Base-by-base conservation (phyloP, 2,888 invertebrate genomes). In the Bedellia somnulentella region DNA sequence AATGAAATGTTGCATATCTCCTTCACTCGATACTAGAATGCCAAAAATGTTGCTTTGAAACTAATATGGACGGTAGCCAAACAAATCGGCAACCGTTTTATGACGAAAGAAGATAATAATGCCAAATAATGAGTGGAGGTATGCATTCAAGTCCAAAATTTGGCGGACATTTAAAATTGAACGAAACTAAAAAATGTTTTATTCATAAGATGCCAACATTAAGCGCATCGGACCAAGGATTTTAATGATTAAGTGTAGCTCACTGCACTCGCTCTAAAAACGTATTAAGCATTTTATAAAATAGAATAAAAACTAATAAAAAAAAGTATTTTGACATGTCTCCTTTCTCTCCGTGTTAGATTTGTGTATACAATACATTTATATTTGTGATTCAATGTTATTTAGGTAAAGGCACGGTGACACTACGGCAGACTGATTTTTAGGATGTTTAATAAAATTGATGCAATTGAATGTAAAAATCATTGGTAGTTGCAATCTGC, bases 211-310 rank as follows among this genome's bases (percentile, higher is more conserved):
- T 64, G 71, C 67, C 71, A 73, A 67, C 54, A 27, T 26, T 59
- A 55, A 62, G 60, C 57, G 66, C 66, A 61, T 62, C 62, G 71
- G 73, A 71, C 73, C 73, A 71, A 73, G 64, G 63, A 59, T 49
- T 55, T 55, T 49, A 12, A 22, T 21, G 13, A 25, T 11, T 17
- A 33, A 21, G 23, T 31, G 15, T 27, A 21, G 30, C 26, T 10
- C 60, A 61, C 62, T 54, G 62, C 66, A 63, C 63, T 54, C 31
- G 68, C 70, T 66, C 57, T 51, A 50, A 1, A 15, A 30, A n/a
- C 50, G 54, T 59, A 54, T 47, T 44, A 43, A 59, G 63, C 64
- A 57, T 63, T 63, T 47, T 45, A 45, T 37, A 26, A 45, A 46
- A 46, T 41, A 34, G 24, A 30, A 41, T 40, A 36, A 42, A 35